Evolutionary conservation across 2,888 invertebrate genomes (phyloP), one percentile per base, ranked within the genome.

Genomic region (Zaprionus lineosus): DNA sequence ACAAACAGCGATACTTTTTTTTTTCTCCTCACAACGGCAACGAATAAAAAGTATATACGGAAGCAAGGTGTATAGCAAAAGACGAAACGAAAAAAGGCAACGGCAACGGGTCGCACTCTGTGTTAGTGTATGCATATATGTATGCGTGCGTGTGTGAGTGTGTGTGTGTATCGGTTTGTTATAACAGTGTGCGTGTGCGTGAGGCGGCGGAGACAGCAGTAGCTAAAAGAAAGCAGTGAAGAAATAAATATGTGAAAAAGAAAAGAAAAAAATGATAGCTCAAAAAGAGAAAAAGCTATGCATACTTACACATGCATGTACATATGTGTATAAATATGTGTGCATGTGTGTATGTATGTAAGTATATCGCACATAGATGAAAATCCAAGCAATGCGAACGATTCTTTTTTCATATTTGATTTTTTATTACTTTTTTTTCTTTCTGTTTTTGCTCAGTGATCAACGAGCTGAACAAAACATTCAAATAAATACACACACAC

Each of bases 21-120:
- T 52, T 61, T 33, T 40, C 11, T 44, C 26, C 11, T 12, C 5
- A 24, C 56, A 60, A 62, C 55, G 44, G 55, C 52, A 66, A 67
- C 68, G 58, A 58, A 58, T 58, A 66, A 74, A 72, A 77, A 74
- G 79, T 79, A 77, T 77, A 79, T 77, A 67, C 81, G 77, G 77
- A 78, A 78, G 81, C 79, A 79, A 78, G 77, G 77, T 78, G 76
- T 74, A 68, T 63, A 77, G 75, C 74, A 52, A 74, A 78, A 67
- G 73, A 76, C 73, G 70, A 72, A 72, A 63, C 41, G 56, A 74
- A 75, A 70, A 64, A 73, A 70, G 51, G 67, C 65, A 70, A 47
- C 51, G 59, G 59, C 68, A 68, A 59, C 71, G 72, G 75, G 70
- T 73, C 70, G 64, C 60, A 62, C 62, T 66, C 62, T 55, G 37